Evolutionary conservation across 2,888 invertebrate species (phyloP).

Genomic region (Acronicta alni): DNA sequence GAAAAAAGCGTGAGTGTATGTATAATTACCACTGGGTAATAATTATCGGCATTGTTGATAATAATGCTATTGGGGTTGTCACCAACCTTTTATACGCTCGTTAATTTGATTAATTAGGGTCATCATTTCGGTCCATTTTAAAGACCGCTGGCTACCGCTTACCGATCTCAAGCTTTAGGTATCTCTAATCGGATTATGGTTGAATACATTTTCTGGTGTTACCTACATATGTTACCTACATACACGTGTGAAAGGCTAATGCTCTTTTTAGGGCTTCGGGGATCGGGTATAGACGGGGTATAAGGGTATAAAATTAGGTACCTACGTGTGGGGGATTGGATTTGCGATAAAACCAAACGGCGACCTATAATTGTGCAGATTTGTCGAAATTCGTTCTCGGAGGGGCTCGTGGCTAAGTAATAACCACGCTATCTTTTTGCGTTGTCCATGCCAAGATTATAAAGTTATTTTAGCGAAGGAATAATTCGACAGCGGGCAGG

Average conservation of each 20-base stretch:
- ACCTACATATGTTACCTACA: no score
- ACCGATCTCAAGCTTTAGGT: constrained; percentile 18
- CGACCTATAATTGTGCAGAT: constrained; percentile 24
- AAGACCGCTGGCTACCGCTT: constrained; percentile 5
- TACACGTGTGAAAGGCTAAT: constrained; percentile 25
- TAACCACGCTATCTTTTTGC: no score
- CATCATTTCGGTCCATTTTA: constrained; percentile 25
- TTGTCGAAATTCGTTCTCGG: constrained; percentile 1
- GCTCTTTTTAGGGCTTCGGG: constrained; percentile 27
- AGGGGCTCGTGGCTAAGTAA: no score
- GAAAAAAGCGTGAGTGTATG: no score
- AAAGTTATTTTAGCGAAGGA: no score
- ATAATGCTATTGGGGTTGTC: constrained; percentile 2
- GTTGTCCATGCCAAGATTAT: no score
- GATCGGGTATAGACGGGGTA: constrained; percentile 7
- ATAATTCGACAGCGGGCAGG: no score
- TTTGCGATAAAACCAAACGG: constrained; percentile 23
- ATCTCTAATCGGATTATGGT: constrained; percentile 20
- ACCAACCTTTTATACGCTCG: constrained; percentile 6
- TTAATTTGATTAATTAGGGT: constrained; percentile 41
- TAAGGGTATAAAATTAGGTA: constrained; percentile 18
- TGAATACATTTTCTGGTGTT: constrained; percentile 14
- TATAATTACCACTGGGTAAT: no score
- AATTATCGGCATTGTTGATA: constrained; percentile 13
- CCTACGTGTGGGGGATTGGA: constrained; percentile 11